A percentile compares a stretch with the other conserved stretches of the same genome.
Conservation (phyloP, 2,113 vertebrate species). For the Datnioides undecimradiatus region DNA sequence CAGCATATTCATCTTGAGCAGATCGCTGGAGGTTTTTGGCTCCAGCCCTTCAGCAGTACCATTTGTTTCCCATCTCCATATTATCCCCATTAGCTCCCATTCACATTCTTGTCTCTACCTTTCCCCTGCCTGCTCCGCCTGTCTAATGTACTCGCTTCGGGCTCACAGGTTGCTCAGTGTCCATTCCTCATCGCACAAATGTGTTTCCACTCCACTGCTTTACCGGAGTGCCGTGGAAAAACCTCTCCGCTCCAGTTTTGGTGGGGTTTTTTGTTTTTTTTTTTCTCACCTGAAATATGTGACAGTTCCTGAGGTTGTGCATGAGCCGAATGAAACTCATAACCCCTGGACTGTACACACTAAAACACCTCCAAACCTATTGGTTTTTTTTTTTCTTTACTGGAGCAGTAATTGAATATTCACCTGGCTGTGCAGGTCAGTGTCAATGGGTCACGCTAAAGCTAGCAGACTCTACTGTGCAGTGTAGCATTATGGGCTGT, state of each 20-base stretch:
- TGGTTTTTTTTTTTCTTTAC: not conserved
- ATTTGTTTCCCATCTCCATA: slow-evolving; percentile 54
- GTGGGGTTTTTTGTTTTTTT: no score
- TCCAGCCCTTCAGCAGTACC: slow-evolving; percentile 26
- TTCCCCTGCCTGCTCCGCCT: slow-evolving; percentile 35
- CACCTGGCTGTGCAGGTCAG: not conserved
- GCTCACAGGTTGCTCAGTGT: slow-evolving; percentile 59
- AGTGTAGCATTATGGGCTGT: slow-evolving; percentile 25
- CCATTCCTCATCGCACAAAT: slow-evolving; percentile 51
- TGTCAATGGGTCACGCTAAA: not conserved
- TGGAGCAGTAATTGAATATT: not conserved
- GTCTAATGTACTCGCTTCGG: slow-evolving; percentile 53
- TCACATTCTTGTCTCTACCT: slow-evolving; percentile 43
- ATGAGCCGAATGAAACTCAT: slow-evolving; percentile 1
- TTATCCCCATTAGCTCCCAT: slow-evolving; percentile 55
- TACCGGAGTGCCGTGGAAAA: not conserved
- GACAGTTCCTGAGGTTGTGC: not conserved
- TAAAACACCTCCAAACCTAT: not conserved
- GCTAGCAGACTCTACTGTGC: slow-evolving; percentile 23
- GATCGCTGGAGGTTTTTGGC: slow-evolving; percentile 28
- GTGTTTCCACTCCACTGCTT: slow-evolving; percentile 19
- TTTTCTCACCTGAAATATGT: not conserved
- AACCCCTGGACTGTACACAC: not conserved
- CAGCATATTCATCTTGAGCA: not conserved
- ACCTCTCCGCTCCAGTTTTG: not conserved